These are phyloP conservation scores for Plagodis dolabraria DNA, from an alignment of 2,888 invertebrate genomes.

Conservation along the genomic window DNA sequence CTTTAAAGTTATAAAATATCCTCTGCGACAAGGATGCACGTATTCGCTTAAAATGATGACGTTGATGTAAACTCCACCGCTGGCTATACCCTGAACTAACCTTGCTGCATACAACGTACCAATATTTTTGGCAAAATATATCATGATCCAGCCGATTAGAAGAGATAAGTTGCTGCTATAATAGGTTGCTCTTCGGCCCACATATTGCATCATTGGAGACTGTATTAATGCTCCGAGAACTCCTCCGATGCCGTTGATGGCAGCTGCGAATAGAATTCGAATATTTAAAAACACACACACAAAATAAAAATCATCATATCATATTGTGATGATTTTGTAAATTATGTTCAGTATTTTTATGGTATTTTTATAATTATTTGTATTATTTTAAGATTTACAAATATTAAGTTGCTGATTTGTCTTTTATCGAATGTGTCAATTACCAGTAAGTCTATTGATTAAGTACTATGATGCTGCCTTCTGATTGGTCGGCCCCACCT, in stretches of 20 bases:
- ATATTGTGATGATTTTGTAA: too few relatives aligned
- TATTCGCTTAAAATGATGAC: constrained; percentile 52
- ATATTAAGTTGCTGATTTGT: too few relatives aligned
- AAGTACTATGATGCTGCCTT: too few relatives aligned
- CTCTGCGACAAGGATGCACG: constrained; percentile 47
- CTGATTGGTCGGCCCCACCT: too few relatives aligned
- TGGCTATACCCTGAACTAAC: constrained; percentile 9
- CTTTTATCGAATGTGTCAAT: too few relatives aligned
- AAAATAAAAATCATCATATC: too few relatives aligned
- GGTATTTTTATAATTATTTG: too few relatives aligned
- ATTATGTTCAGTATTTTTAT: too few relatives aligned
- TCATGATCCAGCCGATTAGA: constrained; percentile 47
- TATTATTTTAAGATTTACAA: too few relatives aligned
- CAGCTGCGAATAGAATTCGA: constrained; percentile 38
- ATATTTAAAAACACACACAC: too few relatives aligned
- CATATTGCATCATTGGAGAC: too few relatives aligned
- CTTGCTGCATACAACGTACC: constrained; percentile 43
- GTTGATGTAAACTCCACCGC: constrained; percentile 47
- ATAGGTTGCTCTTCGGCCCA: constrained; percentile 41
- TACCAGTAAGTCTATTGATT: too few relatives aligned
- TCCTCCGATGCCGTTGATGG: constrained; percentile 48
- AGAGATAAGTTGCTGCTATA: constrained; percentile 22
- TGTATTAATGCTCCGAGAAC: constrained; percentile 42
- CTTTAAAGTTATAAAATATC: constrained; percentile 49
- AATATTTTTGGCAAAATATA: constrained; percentile 44